Base-by-base conservation (phyloP, 2,888 invertebrate species). In the Zhuqinia jingwanae region DNA sequence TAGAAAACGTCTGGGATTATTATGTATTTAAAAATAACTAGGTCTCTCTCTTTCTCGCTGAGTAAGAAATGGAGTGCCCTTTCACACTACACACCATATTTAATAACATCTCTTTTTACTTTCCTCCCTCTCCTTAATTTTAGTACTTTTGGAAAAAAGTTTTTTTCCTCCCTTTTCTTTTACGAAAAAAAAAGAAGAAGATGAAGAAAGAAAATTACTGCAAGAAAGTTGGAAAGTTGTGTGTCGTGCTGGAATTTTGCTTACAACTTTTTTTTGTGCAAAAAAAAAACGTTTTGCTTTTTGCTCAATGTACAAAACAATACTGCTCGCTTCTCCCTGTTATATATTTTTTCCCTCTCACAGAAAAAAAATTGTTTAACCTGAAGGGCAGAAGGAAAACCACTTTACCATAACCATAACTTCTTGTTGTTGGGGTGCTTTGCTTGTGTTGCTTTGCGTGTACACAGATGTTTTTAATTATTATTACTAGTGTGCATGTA, bases 381-480 rank as follows among this genome's bases (percentile, higher is more conserved):
- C 30, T 36, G 30, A 17, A 30, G 30, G 30, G 65, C n/a, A 30
- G 42, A 65, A 65, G 65, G 2, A n/a, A 65, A 65, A 36, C 65
- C 65, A 65, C 50, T n/a, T 15, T 50, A 50, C 65, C 42, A 70
- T 27, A 36, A 22, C 58, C 47, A 53, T 42, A 47, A 36, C 47
- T 45, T 27, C 30, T 73, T 73, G 42, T 65, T 42, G 36, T 65
- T 42, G 25, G 65, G 60, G 36, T 11, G n/a, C 53, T 30, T 58
- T 11, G 17, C 30, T 30, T 82, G 56, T 50, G 20, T n/a, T n/a
- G n/a, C n/a, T n/a, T n/a, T n/a, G 50, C 25, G n/a, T 53, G 56
- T 50, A 42, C 77, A 42, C 82, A 82, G 87, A 87, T 82, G 82
- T 78, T 87, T 87, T 82, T 87, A 82, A 87, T 87, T 82, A 86